These are phyloP conservation scores for Desoria tigrina DNA, from an alignment of 2,888 invertebrate species.

Conservation along the genomic window DNA sequence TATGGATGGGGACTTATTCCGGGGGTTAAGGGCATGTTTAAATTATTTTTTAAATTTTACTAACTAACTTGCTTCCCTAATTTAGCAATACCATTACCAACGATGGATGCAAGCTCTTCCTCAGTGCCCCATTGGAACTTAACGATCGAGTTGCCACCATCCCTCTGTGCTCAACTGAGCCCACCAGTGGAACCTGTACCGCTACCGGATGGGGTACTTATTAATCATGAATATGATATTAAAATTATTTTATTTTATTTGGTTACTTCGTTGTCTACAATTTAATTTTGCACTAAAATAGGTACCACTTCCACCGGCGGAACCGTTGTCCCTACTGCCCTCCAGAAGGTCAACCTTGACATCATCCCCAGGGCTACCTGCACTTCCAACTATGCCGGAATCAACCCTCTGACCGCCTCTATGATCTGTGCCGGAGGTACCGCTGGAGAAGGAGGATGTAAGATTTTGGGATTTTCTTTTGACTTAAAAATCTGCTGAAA, in stretches of 20 bases:
- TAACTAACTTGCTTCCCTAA: neutral
- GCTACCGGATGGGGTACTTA: conserved; percentile 40
- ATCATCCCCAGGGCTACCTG: conserved; percentile 26
- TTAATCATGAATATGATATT: neutral
- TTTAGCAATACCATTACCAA: conserved; percentile 34
- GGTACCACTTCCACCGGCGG: conserved; percentile 32
- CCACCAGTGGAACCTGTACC: conserved; percentile 27
- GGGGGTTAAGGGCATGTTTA: neutral
- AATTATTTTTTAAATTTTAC: neutral
- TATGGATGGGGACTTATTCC: conserved; percentile 13
- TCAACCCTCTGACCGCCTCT: conserved; percentile 31
- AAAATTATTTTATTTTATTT: neutral
- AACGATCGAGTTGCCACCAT: conserved; percentile 29
- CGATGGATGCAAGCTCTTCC: conserved; percentile 32
- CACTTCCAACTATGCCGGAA: conserved; percentile 16
- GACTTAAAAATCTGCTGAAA: neutral
- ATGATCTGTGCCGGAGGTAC: conserved; percentile 38
- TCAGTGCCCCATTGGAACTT: conserved; percentile 24
- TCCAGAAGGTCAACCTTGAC: conserved; percentile 28
- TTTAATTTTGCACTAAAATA: neutral
- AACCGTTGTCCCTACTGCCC: conserved; percentile 19
- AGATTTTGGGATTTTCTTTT: too few relatives aligned
- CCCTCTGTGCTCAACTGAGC: conserved; percentile 18
- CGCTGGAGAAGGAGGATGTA: conserved; percentile 33
- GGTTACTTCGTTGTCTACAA: neutral